Evolutionary conservation across 2,888 invertebrate genomes (phyloP).

Genomic region (Callinectes sapidus): DNA sequence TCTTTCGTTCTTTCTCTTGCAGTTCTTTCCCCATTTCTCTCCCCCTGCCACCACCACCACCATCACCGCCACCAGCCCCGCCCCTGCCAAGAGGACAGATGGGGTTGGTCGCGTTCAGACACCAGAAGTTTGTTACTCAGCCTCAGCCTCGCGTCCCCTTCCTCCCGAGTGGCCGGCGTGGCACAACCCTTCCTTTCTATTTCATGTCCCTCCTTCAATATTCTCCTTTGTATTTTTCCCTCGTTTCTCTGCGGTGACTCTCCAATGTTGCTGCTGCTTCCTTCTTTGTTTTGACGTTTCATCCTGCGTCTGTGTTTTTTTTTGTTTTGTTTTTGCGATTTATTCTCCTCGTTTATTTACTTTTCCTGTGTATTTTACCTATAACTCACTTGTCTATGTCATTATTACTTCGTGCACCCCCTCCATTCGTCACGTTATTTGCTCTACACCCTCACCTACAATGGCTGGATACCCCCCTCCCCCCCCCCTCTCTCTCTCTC

Average conservation of each 20-base stretch:
- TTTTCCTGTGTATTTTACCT: neutral
- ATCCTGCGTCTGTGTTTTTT: neutral
- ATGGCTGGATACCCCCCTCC: neutral
- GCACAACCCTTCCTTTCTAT: conserved; percentile 2
- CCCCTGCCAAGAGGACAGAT: neutral
- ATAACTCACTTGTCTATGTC: neutral
- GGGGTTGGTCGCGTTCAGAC: conserved; percentile 17
- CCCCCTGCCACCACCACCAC: neutral
- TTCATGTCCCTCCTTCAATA: conserved; percentile 3
- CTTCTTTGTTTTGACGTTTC: neutral
- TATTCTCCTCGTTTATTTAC: neutral
- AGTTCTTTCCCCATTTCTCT: neutral
- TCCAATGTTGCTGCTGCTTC: neutral
- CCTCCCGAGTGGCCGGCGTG: neutral
- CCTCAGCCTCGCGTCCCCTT: neutral
- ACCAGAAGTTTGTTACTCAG: conserved; percentile 13
- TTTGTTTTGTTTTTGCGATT: conserved; percentile 2
- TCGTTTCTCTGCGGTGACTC: neutral
- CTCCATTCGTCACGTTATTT: neutral
- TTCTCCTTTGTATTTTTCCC: neutral
- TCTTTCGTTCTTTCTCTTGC: neutral
- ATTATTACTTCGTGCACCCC: neutral
- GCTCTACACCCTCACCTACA: neutral
- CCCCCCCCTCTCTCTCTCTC: conserved; percentile 45
- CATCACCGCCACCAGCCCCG: neutral